Percentiles rank a stretch among this genome's conserved stretches.
Evolutionary conservation across 1,140 invertebrate genomes (phyloP).

Genomic region (Eumeta japonica): DNA sequence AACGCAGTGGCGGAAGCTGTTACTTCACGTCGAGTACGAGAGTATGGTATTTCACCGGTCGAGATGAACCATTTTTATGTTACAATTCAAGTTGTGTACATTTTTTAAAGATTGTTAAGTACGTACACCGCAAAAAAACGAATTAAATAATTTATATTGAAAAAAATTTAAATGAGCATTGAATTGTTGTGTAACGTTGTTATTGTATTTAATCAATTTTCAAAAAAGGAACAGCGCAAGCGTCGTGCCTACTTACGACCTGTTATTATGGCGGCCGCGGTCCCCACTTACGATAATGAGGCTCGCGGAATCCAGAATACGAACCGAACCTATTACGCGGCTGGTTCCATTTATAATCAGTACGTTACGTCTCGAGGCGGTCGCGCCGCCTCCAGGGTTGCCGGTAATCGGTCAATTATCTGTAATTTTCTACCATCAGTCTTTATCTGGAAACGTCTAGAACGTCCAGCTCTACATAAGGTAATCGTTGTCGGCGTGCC

Average conservation of each 20-base stretch:
- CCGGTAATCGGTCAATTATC: slow-evolving; percentile 50
- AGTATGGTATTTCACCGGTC: too few species aligned
- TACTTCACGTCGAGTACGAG: too few species aligned
- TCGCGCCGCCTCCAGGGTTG: slow-evolving; percentile 36
- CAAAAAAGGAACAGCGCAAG: slow-evolving; percentile 10
- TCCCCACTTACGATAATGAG: slow-evolving; percentile 54
- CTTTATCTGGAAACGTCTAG: slow-evolving; percentile 41
- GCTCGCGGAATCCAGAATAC: slow-evolving; percentile 41
- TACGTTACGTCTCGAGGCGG: slow-evolving; percentile 29
- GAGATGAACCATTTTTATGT: too few species aligned
- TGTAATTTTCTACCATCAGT: slow-evolving; percentile 54
- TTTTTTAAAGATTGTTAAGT: too few species aligned
- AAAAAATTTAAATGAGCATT: too few species aligned
- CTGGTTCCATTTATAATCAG: slow-evolving; percentile 50
- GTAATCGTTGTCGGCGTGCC: slow-evolving; percentile 22
- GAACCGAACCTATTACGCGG: slow-evolving; percentile 52
- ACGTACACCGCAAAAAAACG: too few species aligned
- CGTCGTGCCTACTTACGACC: slow-evolving; percentile 11
- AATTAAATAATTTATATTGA: too few species aligned
- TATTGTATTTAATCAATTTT: too few species aligned
- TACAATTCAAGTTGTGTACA: too few species aligned
- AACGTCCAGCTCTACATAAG: slow-evolving; percentile 22
- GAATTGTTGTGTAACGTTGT: too few species aligned
- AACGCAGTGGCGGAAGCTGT: too few species aligned
- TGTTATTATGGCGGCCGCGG: slow-evolving; percentile 45